phyloP scores from a whole-genome alignment of 2,113 vertebrate genomes.

The Thunnus maccoyii region DNA sequence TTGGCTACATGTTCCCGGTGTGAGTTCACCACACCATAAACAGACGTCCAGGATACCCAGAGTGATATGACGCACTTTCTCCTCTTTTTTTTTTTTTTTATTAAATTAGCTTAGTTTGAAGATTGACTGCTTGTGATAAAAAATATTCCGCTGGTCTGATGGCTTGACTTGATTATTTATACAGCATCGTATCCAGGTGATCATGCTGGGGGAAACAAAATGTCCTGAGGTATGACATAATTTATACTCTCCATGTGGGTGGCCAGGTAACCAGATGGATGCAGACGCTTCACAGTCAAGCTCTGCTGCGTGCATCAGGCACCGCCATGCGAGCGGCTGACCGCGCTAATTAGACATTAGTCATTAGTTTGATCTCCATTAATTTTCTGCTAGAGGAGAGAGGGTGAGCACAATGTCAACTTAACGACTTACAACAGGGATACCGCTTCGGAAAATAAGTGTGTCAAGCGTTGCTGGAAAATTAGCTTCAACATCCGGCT shows the following conservation, averaged over 20 bases:
- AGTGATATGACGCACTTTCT: not conserved
- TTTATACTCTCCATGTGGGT: not conserved
- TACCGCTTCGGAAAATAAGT: constrained; percentile 19
- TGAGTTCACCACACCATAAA: not conserved
- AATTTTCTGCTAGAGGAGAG: constrained; percentile 60
- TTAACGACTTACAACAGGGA: constrained; percentile 32
- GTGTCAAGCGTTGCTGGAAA: not conserved
- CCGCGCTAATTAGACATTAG: constrained; percentile 51
- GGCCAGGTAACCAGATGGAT: constrained; percentile 38
- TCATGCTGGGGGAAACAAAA: not conserved
- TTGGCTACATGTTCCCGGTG: not conserved
- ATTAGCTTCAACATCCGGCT: constrained; percentile 11
- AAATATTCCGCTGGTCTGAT: not conserved
- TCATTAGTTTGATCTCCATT: constrained; percentile 53
- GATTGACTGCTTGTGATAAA: not conserved
- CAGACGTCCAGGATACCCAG: not conserved
- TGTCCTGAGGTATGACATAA: constrained; percentile 11
- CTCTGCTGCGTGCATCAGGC: constrained; percentile 8
- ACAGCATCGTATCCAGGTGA: not conserved
- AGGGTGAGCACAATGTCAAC: constrained; percentile 43
- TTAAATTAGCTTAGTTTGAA: not conserved
- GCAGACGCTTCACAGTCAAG: constrained; percentile 22
- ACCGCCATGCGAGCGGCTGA: constrained; percentile 48
- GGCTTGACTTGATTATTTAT: not conserved
- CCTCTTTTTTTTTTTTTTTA: not conserved